These are phyloP conservation scores for Drosophila neotestacea DNA, from an alignment of 2,888 invertebrate genomes.

Conservation along the genomic window DNA sequence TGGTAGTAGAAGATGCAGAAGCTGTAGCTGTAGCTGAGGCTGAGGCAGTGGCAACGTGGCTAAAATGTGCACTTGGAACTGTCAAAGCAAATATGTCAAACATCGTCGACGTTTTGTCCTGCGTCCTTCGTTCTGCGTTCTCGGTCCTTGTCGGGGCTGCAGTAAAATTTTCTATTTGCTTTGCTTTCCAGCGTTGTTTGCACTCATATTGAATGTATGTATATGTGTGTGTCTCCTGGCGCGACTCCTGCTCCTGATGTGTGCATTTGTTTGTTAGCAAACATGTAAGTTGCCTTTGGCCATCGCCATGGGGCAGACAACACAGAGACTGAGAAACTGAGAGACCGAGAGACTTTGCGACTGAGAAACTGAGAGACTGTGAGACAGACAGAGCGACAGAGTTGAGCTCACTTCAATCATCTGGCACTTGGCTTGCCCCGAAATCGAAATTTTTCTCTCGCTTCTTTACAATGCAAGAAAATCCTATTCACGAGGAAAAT, in stretches of 20 bases:
- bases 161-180: conserved; percentile 71
- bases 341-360: conserved; percentile 13
- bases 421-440: conserved; percentile 61
- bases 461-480: conserved; percentile 73
- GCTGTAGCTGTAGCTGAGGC: conserved; percentile 3
- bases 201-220: conserved; percentile 64
- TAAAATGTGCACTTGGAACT: conserved; percentile 81
- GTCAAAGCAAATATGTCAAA: conserved; percentile 81
- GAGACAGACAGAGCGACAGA: conserved; percentile 28
- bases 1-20: conserved; percentile 4
- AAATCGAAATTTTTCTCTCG: conserved; percentile 48
- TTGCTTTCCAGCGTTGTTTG: conserved; percentile 77
- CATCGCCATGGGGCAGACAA: conserved; percentile 40
- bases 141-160: conserved; percentile 48
- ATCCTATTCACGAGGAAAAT: conserved; percentile 63
- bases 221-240: conserved; percentile 56
- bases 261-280: conserved; percentile 79
- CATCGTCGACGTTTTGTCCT: conserved; percentile 75
- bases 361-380: conserved; percentile 20
- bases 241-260: conserved; percentile 63
- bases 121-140: conserved; percentile 10
- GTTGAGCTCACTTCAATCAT: conserved; percentile 63
- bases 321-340: conserved; percentile 4
- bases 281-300: conserved; percentile 80
- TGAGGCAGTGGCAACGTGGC: conserved; percentile 59